phyloP scores from a whole-genome alignment of 2,113 vertebrate species.

The mouse (Mus musculus) region DNA sequence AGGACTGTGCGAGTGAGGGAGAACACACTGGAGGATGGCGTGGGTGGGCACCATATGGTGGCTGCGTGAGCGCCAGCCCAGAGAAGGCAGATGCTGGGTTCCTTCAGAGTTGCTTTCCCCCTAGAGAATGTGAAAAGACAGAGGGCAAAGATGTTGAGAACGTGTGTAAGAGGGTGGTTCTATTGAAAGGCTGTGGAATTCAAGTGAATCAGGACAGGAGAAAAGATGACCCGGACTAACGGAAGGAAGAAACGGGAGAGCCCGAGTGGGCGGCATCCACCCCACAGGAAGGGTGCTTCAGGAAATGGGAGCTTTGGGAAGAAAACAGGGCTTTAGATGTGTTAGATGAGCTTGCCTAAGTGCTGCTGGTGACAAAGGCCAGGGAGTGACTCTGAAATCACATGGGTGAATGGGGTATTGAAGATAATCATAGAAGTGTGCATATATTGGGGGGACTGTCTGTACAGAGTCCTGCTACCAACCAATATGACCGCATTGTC shows the following conservation, averaged over 20 bases:
- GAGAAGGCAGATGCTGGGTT: constrained; percentile 18
- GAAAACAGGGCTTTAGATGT: neutral
- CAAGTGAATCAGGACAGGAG: neutral
- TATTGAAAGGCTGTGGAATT: neutral
- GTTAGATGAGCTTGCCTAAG: neutral
- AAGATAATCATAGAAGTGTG: neutral
- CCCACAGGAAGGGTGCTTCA: neutral
- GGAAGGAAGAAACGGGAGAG: neutral
- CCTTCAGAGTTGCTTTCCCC: neutral
- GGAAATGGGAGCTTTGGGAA: neutral
- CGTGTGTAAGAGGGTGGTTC: neutral
- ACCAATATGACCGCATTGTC: neutral
- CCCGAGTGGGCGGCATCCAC: neutral
- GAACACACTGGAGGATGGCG: neutral
- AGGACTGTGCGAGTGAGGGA: neutral
- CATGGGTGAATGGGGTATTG: neutral
- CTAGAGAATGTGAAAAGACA: constrained; percentile 32
- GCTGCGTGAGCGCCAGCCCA: neutral
- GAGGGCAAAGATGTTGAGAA: neutral
- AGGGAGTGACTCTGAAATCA: neutral
- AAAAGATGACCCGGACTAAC: neutral
- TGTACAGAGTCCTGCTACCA: neutral
- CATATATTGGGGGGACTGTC: neutral
- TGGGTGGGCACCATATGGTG: neutral
- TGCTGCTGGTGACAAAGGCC: neutral